A percentile compares a stretch with the other conserved stretches of the same genome.
These are phyloP conservation scores for Lamellibrachia columna DNA, from an alignment of 2,888 invertebrate genomes.

Conservation along the genomic window DNA sequence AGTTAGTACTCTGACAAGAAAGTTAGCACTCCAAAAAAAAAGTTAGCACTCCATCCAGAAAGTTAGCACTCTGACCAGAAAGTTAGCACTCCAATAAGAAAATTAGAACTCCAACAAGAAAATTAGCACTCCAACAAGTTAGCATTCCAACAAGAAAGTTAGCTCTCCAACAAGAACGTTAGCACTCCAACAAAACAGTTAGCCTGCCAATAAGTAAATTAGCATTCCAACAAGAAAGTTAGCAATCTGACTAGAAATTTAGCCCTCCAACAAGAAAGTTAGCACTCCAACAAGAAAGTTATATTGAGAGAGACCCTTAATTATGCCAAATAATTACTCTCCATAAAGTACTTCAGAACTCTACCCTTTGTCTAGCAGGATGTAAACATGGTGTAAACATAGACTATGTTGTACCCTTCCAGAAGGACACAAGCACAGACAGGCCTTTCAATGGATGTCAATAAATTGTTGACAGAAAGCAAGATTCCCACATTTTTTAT, in stretches of 20 bases:
- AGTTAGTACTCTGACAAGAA: too few relatives aligned
- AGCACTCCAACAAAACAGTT: too few relatives aligned
- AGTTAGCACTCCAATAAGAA: too few relatives aligned
- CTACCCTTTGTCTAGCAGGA: constrained; percentile 9
- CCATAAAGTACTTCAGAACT: background rate
- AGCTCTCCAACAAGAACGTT: too few relatives aligned
- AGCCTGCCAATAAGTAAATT: too few relatives aligned
- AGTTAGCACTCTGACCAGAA: too few relatives aligned
- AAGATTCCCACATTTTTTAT: background rate
- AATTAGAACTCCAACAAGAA: too few relatives aligned
- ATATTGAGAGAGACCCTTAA: background rate
- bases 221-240: too few relatives aligned
- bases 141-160: too few relatives aligned
- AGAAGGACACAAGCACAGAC: background rate
- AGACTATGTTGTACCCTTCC: background rate
- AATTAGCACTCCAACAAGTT: too few relatives aligned
- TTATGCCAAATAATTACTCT: background rate
- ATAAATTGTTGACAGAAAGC: background rate
- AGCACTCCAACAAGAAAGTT: background rate
- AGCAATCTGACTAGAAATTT: background rate
- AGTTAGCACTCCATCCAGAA: too few relatives aligned
- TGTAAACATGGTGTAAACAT: background rate
- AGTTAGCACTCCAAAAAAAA: too few relatives aligned
- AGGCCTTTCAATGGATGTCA: background rate
- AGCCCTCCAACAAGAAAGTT: background rate